Evolutionary conservation across 2,113 vertebrate genomes (phyloP).

Genomic region (Xyrauchen texanus): DNA sequence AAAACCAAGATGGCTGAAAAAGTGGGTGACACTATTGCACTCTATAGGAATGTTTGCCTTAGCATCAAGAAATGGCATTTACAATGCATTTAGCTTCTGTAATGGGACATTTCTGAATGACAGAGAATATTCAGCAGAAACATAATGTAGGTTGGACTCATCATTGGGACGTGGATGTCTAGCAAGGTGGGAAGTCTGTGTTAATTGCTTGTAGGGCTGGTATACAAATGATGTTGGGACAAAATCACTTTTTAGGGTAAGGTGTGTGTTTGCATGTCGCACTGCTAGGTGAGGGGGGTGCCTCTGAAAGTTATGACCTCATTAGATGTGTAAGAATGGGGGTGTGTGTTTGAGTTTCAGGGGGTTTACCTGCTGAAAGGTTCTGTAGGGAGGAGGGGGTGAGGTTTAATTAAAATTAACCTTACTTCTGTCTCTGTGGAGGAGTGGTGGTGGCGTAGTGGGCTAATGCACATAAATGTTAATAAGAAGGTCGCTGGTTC

Average conservation of each 20-base stretch:
- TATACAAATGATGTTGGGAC: slow-evolving; percentile 81
- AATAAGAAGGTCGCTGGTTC: too few species aligned
- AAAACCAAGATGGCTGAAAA: too few species aligned
- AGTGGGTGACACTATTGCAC: too few species aligned
- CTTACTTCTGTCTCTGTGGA: slow-evolving; percentile 27
- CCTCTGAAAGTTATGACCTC: slow-evolving; percentile 78
- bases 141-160: too few species aligned
- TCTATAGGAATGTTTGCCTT: too few species aligned
- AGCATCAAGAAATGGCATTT: too few species aligned
- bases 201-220: slow-evolving; percentile 86
- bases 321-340: slow-evolving; percentile 82
- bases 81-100: too few species aligned
- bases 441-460: too few species aligned
- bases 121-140: too few species aligned
- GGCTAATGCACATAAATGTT: too few species aligned
- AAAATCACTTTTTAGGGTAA: slow-evolving; percentile 77
- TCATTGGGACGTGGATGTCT: too few species aligned
- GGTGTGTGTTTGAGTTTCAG: slow-evolving; percentile 64
- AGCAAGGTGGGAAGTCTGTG: slow-evolving; percentile 86
- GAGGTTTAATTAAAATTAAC: slow-evolving; percentile 53
- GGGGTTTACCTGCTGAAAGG: slow-evolving; percentile 80
- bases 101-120: too few species aligned
- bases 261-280: slow-evolving; percentile 74
- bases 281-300: slow-evolving; percentile 90
- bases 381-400: slow-evolving; percentile 45